phyloP scores from a whole-genome alignment of 2,113 vertebrate genomes.

The Agelaius phoeniceus region DNA sequence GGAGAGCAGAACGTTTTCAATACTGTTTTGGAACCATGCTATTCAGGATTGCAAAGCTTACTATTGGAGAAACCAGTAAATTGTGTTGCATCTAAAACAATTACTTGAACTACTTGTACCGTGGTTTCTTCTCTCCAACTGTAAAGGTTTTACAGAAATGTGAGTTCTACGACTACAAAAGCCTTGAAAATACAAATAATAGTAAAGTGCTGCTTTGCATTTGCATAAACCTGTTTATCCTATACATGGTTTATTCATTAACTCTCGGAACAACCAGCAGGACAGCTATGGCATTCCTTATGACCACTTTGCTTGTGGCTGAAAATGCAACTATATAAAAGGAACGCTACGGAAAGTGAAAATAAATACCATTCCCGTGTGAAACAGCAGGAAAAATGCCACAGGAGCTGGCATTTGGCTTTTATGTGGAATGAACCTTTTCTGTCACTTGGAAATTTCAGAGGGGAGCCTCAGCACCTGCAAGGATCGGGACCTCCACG shows the following conservation, averaged over 20 bases:
- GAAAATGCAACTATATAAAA: conserved; percentile 10
- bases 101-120: neutral
- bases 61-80: neutral
- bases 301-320: neutral
- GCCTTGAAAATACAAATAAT: conserved; percentile 26
- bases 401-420: neutral
- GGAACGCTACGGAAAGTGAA: neutral
- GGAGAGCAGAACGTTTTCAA: neutral
- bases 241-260: conserved; percentile 57
- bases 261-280: conserved; percentile 34
- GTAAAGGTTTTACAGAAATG: conserved; percentile 22
- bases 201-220: neutral
- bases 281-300: conserved; percentile 45
- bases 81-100: neutral
- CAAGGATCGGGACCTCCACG: neutral
- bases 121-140: neutral
- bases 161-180: neutral
- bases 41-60: neutral
- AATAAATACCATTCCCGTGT: neutral
- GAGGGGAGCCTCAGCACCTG: neutral
- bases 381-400: neutral
- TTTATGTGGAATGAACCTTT: neutral
- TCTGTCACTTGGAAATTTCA: neutral
- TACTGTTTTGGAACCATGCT: neutral
- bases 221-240: conserved; percentile 59